Evolutionary conservation across 2,797 vertebrate species (phyloP).

Genomic region (Sebastes vulpes): DNA sequence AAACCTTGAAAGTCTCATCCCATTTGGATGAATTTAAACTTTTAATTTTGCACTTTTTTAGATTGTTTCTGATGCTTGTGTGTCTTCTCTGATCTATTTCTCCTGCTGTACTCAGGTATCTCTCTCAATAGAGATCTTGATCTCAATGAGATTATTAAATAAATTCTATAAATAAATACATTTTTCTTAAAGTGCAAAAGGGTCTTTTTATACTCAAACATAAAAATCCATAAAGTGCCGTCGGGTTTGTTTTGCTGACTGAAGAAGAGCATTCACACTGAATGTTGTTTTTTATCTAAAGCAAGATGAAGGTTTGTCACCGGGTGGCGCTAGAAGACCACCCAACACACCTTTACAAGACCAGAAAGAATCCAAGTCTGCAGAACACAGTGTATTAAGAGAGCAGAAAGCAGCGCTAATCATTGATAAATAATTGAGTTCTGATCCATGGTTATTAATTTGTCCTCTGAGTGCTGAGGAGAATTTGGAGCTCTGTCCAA

Average conservation of each 20-base stretch:
- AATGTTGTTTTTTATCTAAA: background rate
- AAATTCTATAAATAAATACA: too few species aligned
- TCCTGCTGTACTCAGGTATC: background rate
- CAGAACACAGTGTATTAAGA: background rate
- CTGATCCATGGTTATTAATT: background rate
- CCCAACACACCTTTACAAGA: background rate
- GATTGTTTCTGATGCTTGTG: background rate
- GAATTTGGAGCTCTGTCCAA: background rate
- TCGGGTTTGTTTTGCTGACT: background rate
- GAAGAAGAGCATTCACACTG: too few species aligned
- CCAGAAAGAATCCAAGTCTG: background rate
- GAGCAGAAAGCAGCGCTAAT: background rate
- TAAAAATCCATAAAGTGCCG: background rate
- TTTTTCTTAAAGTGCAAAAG: background rate
- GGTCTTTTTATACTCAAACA: background rate
- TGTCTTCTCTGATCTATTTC: background rate
- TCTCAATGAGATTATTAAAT: background rate
- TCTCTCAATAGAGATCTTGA: background rate
- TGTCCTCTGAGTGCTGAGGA: background rate
- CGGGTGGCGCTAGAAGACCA: conserved; percentile 21
- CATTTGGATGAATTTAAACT: background rate
- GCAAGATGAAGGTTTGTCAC: background rate
- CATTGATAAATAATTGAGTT: background rate
- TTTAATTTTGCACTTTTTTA: background rate
- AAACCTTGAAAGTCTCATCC: background rate